These are phyloP conservation scores for Nesoenas mayeri DNA, from an alignment of 2,113 vertebrate genomes.

Conservation along the genomic window DNA sequence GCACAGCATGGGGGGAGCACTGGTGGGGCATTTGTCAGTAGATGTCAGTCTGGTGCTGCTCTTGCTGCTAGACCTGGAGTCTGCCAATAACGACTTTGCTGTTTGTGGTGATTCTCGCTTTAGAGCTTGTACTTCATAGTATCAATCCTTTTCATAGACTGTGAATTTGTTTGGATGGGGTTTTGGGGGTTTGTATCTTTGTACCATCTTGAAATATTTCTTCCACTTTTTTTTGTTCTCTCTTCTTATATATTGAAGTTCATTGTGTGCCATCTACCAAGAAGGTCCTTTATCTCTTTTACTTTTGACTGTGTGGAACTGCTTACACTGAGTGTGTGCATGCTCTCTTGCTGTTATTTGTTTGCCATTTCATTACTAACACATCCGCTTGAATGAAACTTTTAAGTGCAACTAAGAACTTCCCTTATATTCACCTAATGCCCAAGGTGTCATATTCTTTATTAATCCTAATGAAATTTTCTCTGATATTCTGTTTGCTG, in stretches of 20 bases:
- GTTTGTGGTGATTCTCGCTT: neutral
- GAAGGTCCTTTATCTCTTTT: neutral
- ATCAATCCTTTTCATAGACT: neutral
- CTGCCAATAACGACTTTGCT: neutral
- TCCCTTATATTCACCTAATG: neutral
- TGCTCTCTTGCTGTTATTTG: neutral
- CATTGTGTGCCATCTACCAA: neutral
- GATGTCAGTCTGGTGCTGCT: neutral
- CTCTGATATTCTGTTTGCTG: neutral
- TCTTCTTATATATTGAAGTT: neutral
- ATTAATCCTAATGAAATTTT: neutral
- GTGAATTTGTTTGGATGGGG: neutral
- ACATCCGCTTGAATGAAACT: neutral
- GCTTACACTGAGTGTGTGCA: neutral
- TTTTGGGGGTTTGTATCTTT: neutral
- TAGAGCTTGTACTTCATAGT: neutral
- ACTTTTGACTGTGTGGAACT: neutral
- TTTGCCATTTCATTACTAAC: neutral
- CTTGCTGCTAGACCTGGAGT: neutral
- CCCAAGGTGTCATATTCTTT: neutral
- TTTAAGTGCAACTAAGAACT: neutral
- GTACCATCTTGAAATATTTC: neutral
- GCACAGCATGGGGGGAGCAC: neutral
- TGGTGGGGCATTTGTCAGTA: neutral
- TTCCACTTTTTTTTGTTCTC: neutral